phyloP scores from a whole-genome alignment of 1,140 invertebrate species.

The Drosophila seguyi region DNA sequence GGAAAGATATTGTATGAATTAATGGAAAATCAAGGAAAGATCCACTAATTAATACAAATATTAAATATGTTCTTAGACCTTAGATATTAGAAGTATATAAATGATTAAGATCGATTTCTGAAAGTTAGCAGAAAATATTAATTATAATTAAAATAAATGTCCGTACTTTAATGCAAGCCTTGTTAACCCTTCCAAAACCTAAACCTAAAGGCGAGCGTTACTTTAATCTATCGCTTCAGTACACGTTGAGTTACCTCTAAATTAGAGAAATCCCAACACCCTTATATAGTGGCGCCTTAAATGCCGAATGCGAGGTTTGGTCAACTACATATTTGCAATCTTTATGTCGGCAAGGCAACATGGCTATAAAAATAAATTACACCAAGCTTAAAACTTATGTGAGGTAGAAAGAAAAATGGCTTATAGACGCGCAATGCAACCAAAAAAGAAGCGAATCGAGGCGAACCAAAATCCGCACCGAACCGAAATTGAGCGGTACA shows the following conservation, averaged over 20 bases:
- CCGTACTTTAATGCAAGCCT: background rate
- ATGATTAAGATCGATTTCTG: too few species aligned
- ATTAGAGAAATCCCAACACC: constrained; percentile 33
- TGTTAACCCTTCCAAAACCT: too few species aligned
- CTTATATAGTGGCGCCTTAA: constrained; percentile 50
- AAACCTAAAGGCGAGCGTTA: background rate
- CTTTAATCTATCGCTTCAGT: background rate
- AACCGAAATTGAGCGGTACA: constrained; percentile 26
- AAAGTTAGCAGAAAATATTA: too few species aligned
- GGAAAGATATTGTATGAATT: too few species aligned
- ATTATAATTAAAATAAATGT: background rate
- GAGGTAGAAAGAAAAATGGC: constrained; percentile 76
- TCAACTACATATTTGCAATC: constrained; percentile 80
- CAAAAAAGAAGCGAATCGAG: constrained; percentile 33
- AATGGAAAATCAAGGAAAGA: background rate
- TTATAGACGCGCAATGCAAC: constrained; percentile 73
- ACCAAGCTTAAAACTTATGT: constrained; percentile 81
- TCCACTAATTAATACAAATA: background rate
- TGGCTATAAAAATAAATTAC: constrained; percentile 82
- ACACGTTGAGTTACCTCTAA: constrained; percentile 6
- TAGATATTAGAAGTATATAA: too few species aligned
- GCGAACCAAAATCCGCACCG: background rate
- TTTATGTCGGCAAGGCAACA: constrained; percentile 72
- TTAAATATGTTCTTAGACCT: too few species aligned
- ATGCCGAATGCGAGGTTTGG: constrained; percentile 46